Conservation (phyloP, 1,140 invertebrate species). For the Camponotus vicinus region DNA sequence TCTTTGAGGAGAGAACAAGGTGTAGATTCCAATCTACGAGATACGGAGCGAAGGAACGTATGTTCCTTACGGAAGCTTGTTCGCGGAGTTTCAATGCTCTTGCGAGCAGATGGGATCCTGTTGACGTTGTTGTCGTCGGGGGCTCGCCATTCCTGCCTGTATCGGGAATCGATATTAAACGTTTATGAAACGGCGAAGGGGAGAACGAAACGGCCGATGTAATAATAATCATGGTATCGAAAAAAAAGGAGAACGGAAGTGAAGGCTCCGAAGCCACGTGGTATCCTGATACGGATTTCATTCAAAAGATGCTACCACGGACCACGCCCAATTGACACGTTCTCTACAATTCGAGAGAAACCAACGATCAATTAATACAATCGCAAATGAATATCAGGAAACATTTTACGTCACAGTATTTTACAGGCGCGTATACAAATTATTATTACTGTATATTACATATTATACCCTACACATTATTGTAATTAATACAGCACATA, state of each 20-base stretch:
- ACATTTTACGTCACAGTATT: background rate
- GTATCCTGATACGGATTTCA: constrained; percentile 83
- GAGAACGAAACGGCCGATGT: constrained; percentile 50
- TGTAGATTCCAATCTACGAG: background rate
- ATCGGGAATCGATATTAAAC: constrained; percentile 65
- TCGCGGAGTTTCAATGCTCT: constrained; percentile 69
- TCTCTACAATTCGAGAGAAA: background rate
- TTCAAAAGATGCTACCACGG: constrained; percentile 85
- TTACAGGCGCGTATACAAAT: background rate
- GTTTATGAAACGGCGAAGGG: constrained; percentile 65
- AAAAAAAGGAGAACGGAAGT: constrained; percentile 63
- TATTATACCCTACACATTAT: background rate
- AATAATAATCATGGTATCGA: constrained; percentile 67
- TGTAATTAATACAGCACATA: background rate
- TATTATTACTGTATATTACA: background rate
- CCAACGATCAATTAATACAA: background rate
- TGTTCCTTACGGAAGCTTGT: constrained; percentile 25
- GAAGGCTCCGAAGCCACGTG: constrained; percentile 77
- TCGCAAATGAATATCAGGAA: background rate
- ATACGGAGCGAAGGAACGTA: constrained; percentile 1
- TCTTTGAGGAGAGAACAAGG: background rate
- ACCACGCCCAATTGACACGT: constrained; percentile 81
- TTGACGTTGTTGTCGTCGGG: constrained; percentile 82
- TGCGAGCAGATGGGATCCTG: constrained; percentile 80
- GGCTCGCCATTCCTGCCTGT: constrained; percentile 82